Evolutionary conservation across 2,113 vertebrate genomes (phyloP).

Genomic region (Cygnus atratus): DNA sequence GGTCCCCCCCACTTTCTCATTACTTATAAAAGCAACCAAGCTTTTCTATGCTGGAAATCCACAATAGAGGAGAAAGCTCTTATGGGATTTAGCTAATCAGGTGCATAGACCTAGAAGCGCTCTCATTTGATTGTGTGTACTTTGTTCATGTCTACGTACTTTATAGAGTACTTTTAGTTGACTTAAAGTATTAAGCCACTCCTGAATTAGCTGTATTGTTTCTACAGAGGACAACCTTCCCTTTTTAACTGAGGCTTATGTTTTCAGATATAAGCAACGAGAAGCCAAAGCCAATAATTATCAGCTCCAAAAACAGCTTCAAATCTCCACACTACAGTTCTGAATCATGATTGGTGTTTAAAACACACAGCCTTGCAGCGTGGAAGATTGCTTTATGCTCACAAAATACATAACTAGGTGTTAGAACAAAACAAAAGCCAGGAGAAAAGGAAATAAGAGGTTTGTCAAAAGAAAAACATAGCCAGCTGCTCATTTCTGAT

Average conservation of each 20-base stretch:
- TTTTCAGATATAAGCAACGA: neutral
- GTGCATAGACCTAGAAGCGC: neutral
- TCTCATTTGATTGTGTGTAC: neutral
- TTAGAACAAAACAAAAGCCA: neutral
- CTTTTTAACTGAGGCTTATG: neutral
- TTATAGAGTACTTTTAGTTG: neutral
- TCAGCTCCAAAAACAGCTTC: neutral
- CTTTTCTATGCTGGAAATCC: neutral
- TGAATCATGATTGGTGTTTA: slow-evolving; percentile 40
- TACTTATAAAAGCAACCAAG: neutral
- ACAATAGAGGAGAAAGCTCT: neutral
- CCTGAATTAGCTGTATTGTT: neutral
- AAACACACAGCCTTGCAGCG: neutral
- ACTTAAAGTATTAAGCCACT: neutral
- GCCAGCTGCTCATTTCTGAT: neutral
- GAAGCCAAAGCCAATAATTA: slow-evolving; percentile 42
- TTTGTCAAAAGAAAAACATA: neutral
- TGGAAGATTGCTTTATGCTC: neutral
- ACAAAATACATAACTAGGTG: slow-evolving; percentile 18
- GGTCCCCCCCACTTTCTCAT: neutral
- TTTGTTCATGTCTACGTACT: neutral
- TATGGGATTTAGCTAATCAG: neutral
- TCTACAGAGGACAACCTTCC: neutral
- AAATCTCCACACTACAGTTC: neutral
- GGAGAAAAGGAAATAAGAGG: neutral